Percentiles rank a stretch among this genome's conserved stretches.
Evolutionary conservation across 2,113 vertebrate genomes (phyloP).

Genomic region (Saccopteryx bilineata): DNA sequence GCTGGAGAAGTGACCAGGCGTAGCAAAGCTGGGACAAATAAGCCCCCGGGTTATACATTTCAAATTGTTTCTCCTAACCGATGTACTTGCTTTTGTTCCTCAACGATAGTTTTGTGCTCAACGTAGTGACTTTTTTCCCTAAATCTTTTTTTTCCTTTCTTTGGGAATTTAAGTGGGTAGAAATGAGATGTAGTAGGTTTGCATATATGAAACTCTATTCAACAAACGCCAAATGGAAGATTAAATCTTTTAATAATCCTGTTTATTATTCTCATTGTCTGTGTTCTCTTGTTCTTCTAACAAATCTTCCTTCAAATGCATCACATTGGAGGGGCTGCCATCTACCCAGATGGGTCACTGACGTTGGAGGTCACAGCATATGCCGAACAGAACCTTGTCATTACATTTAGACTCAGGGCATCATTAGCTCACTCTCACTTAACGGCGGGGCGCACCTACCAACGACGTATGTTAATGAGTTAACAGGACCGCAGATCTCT

Average conservation of each 20-base stretch:
- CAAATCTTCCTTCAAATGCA: background rate
- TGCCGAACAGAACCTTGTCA: conserved; percentile 48
- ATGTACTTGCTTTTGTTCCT: conserved; percentile 24
- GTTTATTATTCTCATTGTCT: conserved; percentile 12
- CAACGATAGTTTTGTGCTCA: conserved; percentile 12
- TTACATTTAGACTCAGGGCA: conserved; percentile 61
- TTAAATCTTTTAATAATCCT: conserved; percentile 47
- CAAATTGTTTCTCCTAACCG: conserved; percentile 12
- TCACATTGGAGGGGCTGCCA: background rate
- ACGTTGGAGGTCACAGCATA: background rate
- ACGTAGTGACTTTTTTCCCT: background rate
- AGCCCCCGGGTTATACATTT: background rate
- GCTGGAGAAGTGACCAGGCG: background rate
- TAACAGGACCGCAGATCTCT: conserved; percentile 64
- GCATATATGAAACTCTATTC: background rate
- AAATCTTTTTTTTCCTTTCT: conserved; percentile 4
- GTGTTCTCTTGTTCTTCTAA: conserved; percentile 45
- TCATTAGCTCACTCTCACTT: conserved; percentile 48
- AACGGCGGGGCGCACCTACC: conserved; percentile 39
- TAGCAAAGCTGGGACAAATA: background rate
- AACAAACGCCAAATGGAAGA: conserved; percentile 40
- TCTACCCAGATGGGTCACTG: conserved; percentile 20
- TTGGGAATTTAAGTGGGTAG: conserved; percentile 16
- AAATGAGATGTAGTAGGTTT: conserved; percentile 14
- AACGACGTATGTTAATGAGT: conserved; percentile 70